These are phyloP conservation scores for Erebia aethiops DNA, from an alignment of 2,888 invertebrate species.

Conservation along the genomic window DNA sequence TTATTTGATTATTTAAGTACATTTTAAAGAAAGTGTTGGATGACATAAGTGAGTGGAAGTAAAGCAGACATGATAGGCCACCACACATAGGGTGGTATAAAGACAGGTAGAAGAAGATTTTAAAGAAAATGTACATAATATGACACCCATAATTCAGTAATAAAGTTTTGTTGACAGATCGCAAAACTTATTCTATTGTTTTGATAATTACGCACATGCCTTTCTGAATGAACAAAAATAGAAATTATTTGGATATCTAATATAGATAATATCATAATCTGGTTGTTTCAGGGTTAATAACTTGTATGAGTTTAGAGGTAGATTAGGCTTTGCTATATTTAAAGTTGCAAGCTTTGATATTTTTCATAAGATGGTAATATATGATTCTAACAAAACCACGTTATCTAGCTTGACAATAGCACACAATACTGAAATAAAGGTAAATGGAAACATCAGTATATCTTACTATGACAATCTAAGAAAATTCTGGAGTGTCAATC, in stretches of 20 bases:
- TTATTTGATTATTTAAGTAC: not conserved
- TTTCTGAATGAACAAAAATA: too few relatives aligned
- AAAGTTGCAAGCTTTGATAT: constrained; percentile 55
- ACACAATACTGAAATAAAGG: constrained; percentile 54
- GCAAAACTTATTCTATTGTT: too few relatives aligned
- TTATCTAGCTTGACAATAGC: constrained; percentile 60
- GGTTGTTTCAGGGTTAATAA: constrained; percentile 58
- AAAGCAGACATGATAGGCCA: too few relatives aligned
- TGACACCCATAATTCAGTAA: too few relatives aligned
- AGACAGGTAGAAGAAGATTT: too few relatives aligned
- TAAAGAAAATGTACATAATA: too few relatives aligned
- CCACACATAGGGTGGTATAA: too few relatives aligned
- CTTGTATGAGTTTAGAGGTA: constrained; percentile 62
- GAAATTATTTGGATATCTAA: too few relatives aligned
- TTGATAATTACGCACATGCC: too few relatives aligned
- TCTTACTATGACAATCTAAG: constrained; percentile 65
- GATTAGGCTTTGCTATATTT: constrained; percentile 70
- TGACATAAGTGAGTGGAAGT: too few relatives aligned
- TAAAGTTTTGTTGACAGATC: too few relatives aligned
- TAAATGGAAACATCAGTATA: constrained; percentile 61
- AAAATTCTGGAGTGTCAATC: constrained; percentile 71
- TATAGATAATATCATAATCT: not conserved
- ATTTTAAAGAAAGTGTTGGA: too few relatives aligned
- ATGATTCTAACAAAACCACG: constrained; percentile 68
- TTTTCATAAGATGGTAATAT: constrained; percentile 64